A percentile compares a stretch with the other conserved stretches of the same genome.
Conservation (phyloP, 1,140 invertebrate species). For the Psilanteris sp. region DNA sequence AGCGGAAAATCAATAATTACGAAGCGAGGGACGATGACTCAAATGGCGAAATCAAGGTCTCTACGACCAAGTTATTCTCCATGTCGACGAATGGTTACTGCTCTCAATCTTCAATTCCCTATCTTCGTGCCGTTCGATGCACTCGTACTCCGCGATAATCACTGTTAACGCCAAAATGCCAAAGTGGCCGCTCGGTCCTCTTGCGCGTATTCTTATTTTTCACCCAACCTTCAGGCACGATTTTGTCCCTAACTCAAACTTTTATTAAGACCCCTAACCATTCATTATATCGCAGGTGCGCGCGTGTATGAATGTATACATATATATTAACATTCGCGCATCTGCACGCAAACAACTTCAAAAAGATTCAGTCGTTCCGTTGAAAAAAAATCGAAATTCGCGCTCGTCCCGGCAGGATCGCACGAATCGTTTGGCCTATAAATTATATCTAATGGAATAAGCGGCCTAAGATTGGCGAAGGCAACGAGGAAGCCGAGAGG, state of each 20-base stretch:
- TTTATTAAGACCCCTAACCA: too few species aligned
- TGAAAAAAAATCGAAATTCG: too few species aligned
- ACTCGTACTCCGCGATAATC: conserved; percentile 20
- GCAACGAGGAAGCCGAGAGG: conserved; percentile 3
- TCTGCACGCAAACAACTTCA: too few species aligned
- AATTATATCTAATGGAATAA: conserved; percentile 29
- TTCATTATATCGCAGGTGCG: too few species aligned
- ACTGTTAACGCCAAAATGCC: conserved; percentile 10
- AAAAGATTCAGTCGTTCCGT: too few species aligned
- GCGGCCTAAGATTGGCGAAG: conserved; percentile 3
- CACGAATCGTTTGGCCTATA: conserved; percentile 17
- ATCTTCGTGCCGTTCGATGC: conserved; percentile 3
- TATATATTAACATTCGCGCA: too few species aligned
- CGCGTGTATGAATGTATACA: too few species aligned
- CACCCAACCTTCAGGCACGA: too few species aligned
- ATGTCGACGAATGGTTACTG: conserved; percentile 58
- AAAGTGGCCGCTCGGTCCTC: too few species aligned
- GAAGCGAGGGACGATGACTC: conserved; percentile 79
- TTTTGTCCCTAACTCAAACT: too few species aligned
- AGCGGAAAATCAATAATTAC: conserved; percentile 81
- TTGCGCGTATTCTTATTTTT: too few species aligned
- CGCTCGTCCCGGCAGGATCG: too few species aligned
- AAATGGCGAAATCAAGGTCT: conserved; percentile 79
- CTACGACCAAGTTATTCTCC: conserved; percentile 73
- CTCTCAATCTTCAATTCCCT: conserved; percentile 37